Base-by-base conservation (phyloP, 23 tunicate species). In the Botrylloides violaceus region DNA sequence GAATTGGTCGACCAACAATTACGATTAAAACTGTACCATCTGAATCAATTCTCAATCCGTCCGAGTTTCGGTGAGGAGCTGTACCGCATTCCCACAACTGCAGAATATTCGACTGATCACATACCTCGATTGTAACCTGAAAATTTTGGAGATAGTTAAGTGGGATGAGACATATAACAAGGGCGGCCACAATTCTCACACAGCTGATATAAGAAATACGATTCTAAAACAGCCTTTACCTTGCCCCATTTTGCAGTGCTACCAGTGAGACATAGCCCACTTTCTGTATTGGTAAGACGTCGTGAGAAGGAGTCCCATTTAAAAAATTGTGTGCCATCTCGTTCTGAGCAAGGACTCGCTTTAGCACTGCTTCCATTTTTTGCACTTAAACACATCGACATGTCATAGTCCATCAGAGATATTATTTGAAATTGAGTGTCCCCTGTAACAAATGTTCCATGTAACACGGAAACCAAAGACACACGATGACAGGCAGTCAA, bases 401-500 rank as follows among this genome's bases (percentile, higher is more conserved):
- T 29, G 18, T 29, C 21, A 3, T 15, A 4, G 2, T 24, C 48
- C 24, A 33, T 49, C 57, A 58, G 48, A 20, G 75, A 57, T 34
- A 85, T 59, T 28, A 85, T 85, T 61, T 61, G 94, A 49, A 85
- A 85, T 71, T 85, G 94, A 2, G 75, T 49, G 36, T 85, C 94
- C 23, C 84, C 94, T 85, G 75, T 49, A 39, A 65, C 4, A 19
- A 49, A 61, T 61, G 4, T n/a, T n/a, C n/a, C n/a, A n/a, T n/a
- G n/a, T n/a, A n/a, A n/a, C n/a, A n/a, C n/a, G n/a, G n/a, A n/a
- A n/a, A n/a, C n/a, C n/a, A n/a, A n/a, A n/a, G n/a, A n/a, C n/a
- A n/a, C n/a, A n/a, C n/a, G n/a, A n/a, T n/a, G n/a, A n/a, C n/a
- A n/a, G n/a, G n/a, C n/a, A n/a, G n/a, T n/a, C n/a, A n/a, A n/a